Evolutionary conservation across 2,113 vertebrate genomes (phyloP).

Genomic region (Monopterus albus): DNA sequence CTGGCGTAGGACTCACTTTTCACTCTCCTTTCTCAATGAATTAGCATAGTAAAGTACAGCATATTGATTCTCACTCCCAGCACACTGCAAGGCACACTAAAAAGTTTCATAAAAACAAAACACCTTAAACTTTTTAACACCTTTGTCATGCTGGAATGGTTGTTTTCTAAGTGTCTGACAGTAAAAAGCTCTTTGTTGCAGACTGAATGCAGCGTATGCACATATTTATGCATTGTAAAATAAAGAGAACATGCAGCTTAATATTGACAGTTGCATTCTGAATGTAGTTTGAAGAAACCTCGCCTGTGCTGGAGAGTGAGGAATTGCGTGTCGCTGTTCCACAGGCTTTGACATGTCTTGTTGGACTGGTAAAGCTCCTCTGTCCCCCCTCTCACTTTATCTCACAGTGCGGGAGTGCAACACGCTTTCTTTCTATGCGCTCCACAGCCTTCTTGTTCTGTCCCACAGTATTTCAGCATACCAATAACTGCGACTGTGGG

Average conservation of each 20-base stretch:
- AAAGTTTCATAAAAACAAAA: conserved; percentile 51
- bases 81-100: conserved; percentile 3
- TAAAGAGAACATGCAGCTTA: conserved; percentile 50
- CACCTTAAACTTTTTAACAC: conserved; percentile 44
- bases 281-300: conserved; percentile 53
- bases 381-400: conserved; percentile 30
- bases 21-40: conserved; percentile 3
- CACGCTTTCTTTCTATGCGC: conserved; percentile 72
- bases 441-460: conserved; percentile 74
- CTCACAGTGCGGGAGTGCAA: conserved; percentile 47
- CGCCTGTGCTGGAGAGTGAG: conserved; percentile 43
- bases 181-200: conserved; percentile 7
- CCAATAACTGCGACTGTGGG: conserved; percentile 71
- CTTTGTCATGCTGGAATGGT: conserved; percentile 23
- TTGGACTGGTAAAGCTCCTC: conserved; percentile 54
- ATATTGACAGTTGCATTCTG: conserved; percentile 52
- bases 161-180: conserved; percentile 36
- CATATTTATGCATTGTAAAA: conserved; percentile 40
- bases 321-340: conserved; percentile 55
- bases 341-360: conserved; percentile 73
- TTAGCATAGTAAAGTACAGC: conserved; percentile 51
- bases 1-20: conserved; percentile 14
- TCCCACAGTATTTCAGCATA: conserved; percentile 73
- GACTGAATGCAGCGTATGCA: conserved; percentile 11
- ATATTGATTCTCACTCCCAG: conserved; percentile 32